Conservation (phyloP, 2,113 vertebrate genomes). For the Catharus fuscescens region DNA sequence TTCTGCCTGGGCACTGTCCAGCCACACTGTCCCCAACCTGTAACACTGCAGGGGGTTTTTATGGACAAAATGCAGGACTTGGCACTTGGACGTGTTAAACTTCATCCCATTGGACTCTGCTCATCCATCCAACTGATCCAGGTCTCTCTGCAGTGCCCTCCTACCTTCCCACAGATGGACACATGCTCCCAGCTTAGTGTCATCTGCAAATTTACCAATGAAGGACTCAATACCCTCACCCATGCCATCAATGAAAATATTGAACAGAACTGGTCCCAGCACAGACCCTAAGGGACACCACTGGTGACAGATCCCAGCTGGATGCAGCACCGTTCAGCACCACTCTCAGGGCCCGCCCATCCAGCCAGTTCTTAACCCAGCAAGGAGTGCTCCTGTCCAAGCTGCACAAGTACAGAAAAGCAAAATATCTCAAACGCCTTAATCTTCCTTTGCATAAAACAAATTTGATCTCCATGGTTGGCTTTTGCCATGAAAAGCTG, state of each 20-base stretch:
- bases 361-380: neutral
- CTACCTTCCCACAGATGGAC: rapidly evolving
- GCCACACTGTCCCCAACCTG: neutral
- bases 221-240: neutral
- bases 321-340: rapidly evolving
- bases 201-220: neutral
- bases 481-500: neutral
- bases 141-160: neutral
- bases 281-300: neutral
- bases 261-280: neutral
- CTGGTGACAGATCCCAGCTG: neutral
- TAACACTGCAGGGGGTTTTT: rapidly evolving
- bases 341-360: neutral
- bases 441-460: neutral
- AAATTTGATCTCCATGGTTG: neutral
- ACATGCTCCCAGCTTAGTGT: neutral
- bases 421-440: neutral
- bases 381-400: neutral
- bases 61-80: neutral
- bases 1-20: neutral
- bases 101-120: neutral
- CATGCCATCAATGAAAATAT: neutral
- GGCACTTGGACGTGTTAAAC: neutral
- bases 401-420: neutral
- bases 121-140: rapidly evolving